Conservation (phyloP, 2,797 vertebrate genomes). For the Poeciliopsis presidionis region DNA sequence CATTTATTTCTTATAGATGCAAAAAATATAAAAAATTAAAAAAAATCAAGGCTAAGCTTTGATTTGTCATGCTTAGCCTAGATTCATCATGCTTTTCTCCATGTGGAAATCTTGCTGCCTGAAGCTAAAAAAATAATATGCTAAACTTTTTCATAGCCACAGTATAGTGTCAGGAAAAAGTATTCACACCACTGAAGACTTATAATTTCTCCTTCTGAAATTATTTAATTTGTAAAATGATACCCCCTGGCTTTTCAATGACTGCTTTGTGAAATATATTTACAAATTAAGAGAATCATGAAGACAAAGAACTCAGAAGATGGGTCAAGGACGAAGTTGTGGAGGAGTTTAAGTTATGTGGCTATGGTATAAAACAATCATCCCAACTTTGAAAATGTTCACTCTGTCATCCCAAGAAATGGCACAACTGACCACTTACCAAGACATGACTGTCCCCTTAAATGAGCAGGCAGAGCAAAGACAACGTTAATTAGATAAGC, state of each 20-base stretch:
- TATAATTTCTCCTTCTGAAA: background rate
- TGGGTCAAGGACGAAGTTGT: background rate
- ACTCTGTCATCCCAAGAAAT: no score
- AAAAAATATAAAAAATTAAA: conserved; percentile 47
- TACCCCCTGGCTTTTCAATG: background rate
- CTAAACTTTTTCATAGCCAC: conserved; percentile 44
- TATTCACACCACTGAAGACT: background rate
- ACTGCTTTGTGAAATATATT: background rate
- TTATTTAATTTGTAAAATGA: background rate
- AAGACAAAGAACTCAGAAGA: background rate
- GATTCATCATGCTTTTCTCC: conserved; percentile 50
- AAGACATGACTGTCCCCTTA: no score
- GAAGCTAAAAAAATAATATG: conserved; percentile 61
- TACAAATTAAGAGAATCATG: background rate
- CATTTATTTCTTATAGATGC: conserved; percentile 43
- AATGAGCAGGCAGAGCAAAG: no score
- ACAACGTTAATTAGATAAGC: background rate
- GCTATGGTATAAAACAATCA: background rate
- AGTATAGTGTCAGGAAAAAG: background rate
- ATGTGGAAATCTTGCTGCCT: conserved; percentile 54
- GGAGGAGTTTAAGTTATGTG: background rate
- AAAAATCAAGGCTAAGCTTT: conserved; percentile 47
- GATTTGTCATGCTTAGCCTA: no score
- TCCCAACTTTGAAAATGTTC: background rate
- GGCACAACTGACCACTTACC: no score